Evolutionary conservation across 1,140 invertebrate genomes (phyloP), one percentile per base, ranked within the genome.

Genomic region (Drosophila tristis): DNA sequence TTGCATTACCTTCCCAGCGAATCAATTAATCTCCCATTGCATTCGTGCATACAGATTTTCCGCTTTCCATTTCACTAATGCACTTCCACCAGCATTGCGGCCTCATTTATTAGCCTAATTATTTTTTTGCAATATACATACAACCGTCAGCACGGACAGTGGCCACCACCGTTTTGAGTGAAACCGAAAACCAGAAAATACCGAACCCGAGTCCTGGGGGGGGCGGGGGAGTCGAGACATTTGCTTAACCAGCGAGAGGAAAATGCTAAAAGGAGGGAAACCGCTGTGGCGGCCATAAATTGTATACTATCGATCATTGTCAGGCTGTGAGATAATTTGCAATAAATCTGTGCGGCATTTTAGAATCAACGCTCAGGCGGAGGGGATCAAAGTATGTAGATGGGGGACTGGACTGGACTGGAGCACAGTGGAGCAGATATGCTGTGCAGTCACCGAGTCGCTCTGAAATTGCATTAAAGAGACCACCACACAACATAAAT

Each of bases 281-380:
- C 35, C 11, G 54, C 51, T 45, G 50, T 78, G 63, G 59, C 44
- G 73, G 64, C 65, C 51, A 87, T 89, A 89, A 79, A 82, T 89
- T 77, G 73, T 64, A 25, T 61, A 60, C 84, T 89, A 89, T 90
- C 79, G 85, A 89, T 89, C 84, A 89, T 90, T 89, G 84, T 90
- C 84, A 74, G 61, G 58, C 67, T 43, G 79, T 49, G 39, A 77
- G 79, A 89, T 89, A 89, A 89, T 89, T 78, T 84, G 65, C 84
- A 84, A 89, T 90, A 89, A 89, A 90, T 89, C 84, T 71, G 80
- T 67, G 61, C 73, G 35, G 49, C 55, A 59, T 87, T 75, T 75
- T 64, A 90, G 85, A 90, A 89, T 84, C 43, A 31, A 31, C 31
- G 31, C 31, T 31, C 31, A 3, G 31, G 31, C 31, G 8, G 31